Evolutionary conservation across 2,888 invertebrate species (phyloP), one percentile per base, ranked within the genome.

Genomic region (Lymantria dispar): DNA sequence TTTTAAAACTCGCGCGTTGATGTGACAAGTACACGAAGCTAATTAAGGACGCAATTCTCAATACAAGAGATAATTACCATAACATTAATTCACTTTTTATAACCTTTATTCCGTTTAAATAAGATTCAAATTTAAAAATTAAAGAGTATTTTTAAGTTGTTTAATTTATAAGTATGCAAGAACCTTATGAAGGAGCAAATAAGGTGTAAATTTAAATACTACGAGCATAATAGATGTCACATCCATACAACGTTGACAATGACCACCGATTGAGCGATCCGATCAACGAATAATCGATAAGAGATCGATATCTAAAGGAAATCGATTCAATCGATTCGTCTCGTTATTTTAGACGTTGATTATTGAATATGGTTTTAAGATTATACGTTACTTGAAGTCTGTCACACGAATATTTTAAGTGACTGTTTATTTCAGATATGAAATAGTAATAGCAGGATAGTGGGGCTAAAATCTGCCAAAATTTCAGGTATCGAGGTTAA

Each of bases 251-350:
- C 61, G 68, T 76, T 76, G 81, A 84, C 81, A 83, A 80, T 82
- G 76, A 76, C 71, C 76, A 76, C 70, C 76, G 81, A 82, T 83
- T 81, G 83, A 84, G 78, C 76, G 83, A 80, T 83, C 74, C 70
- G 81, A 82, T 80, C 70, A 61, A 56, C 58, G 62, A 60, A 61
- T 60, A 69, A 70, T 71, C 74, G 83, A 83, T 83, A 80, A 80
- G 70, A 74, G 76, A 80, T 78, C 60, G 53, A 55, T 72, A 77
- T 77, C 75, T 60, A 62, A 64, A 71, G 68, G 70, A 67, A 73
- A 75, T 74, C 74, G 72, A 73, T 74, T 74, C 65, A 70, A 68
- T 63, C 73, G 72, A 74, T 72, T 68, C 74, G 63, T 74, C 74
- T 79, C 75, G 74, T 80, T 80, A 83, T 80, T 68, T 75, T 49